A percentile compares a stretch with the other conserved stretches of the same genome.
These are phyloP conservation scores for Bombus picipes DNA, from an alignment of 1,140 invertebrate species.

Conservation along the genomic window DNA sequence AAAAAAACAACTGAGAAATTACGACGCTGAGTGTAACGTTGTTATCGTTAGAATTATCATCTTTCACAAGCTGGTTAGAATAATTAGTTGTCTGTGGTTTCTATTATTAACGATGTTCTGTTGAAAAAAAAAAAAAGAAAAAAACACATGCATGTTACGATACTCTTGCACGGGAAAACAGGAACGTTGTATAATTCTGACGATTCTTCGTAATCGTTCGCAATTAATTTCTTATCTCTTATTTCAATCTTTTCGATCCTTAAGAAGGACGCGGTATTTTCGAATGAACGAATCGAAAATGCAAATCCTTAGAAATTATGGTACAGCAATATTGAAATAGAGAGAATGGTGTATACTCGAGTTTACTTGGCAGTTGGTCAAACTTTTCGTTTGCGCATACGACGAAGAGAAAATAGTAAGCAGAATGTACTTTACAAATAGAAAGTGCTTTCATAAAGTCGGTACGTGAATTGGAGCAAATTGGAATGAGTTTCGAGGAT, in stretches of 20 bases:
- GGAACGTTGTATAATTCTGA: neutral
- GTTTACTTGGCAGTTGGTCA: constrained; percentile 23
- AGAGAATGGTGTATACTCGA: neutral
- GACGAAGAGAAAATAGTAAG: constrained; percentile 29
- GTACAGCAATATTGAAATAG: neutral
- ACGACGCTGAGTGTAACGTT: neutral
- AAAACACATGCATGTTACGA: neutral
- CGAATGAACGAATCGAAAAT: no score
- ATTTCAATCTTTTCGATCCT: neutral
- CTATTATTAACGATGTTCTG: constrained; percentile 4
- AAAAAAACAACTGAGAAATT: neutral
- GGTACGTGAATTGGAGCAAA: neutral
- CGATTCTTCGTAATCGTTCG: no score
- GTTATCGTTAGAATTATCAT: constrained; percentile 38
- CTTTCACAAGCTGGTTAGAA: neutral
- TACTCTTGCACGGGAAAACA: no score
- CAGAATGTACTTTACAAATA: constrained; percentile 22
- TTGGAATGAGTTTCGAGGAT: neutral
- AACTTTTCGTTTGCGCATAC: constrained; percentile 7
- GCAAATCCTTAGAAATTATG: neutral
- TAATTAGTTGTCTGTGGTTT: constrained; percentile 8
- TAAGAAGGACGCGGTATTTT: neutral
- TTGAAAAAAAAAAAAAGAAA: neutral
- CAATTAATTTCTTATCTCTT: neutral
- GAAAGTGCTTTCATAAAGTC: constrained; percentile 1